Percentiles rank a stretch among this genome's conserved stretches.
Evolutionary conservation across 2,888 invertebrate genomes (phyloP).

Genomic region (Pherbina coryleti): DNA sequence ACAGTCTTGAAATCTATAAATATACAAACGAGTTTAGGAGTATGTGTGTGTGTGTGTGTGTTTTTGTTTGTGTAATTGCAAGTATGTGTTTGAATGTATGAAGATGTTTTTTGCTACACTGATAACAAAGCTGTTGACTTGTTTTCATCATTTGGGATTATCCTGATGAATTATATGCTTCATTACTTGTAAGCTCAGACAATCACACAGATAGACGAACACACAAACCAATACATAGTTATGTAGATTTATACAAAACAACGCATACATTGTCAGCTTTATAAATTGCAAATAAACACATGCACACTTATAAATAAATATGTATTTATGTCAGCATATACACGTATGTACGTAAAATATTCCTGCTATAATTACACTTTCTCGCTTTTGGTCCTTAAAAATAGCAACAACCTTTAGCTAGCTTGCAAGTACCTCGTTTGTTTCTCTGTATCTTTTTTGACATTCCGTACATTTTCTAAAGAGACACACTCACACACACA

Average conservation of each 20-base stretch:
- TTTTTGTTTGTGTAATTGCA: too few species aligned
- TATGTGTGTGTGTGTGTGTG: too few species aligned
- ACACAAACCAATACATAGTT: too few species aligned
- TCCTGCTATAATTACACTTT: conserved; percentile 27
- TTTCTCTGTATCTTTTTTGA: conserved; percentile 52
- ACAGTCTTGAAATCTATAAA: background rate
- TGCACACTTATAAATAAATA: background rate
- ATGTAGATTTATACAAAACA: too few species aligned
- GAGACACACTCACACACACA: conserved; percentile 34
- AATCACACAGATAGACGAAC: too few species aligned
- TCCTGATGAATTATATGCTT: conserved; percentile 30
- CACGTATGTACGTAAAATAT: background rate
- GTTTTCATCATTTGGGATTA: conserved; percentile 34
- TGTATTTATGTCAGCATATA: background rate
- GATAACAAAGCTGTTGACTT: conserved; percentile 38
- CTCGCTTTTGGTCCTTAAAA: conserved; percentile 8
- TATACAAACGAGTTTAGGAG: background rate
- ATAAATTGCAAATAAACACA: background rate
- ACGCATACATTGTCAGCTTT: too few species aligned
- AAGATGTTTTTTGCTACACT: background rate
- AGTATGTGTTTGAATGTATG: background rate
- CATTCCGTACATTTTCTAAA: conserved; percentile 31
- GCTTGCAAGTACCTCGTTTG: conserved; percentile 60
- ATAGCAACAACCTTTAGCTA: conserved; percentile 61
- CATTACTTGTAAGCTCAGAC: conserved; percentile 8